Evolutionary conservation across 2,797 vertebrate genomes (phyloP), one percentile per base, ranked within the genome.

Genomic region (Eulemur coronatus): DNA sequence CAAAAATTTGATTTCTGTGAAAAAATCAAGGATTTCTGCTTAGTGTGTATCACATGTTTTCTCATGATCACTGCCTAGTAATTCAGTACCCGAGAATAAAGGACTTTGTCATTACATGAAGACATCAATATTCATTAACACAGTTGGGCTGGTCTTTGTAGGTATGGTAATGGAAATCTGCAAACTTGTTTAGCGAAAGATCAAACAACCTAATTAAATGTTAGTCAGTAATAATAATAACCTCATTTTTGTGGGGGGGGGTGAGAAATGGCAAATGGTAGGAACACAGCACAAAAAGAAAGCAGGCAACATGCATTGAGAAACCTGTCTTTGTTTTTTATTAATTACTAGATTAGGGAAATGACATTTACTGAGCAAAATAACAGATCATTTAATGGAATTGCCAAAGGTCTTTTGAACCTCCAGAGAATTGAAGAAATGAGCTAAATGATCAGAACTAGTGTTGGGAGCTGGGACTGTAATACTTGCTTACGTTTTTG

Each of bases 131-230:
- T 96, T 97, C 67, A 93, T 95, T 91, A 96, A 97, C 97, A 97
- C 43, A 96, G 73, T 84, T 96, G 93, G 82, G 91, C 87, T 97
- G 94, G 76, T 97, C 96, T 98, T 98, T 97, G 84, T 84, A 97
- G 88, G 89, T 97, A 96, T 96, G 92, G 76, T 98, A 98, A 98
- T 98, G 97, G 97, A 98, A 97, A 97, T 35, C 91, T 97, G 96
- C 55, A 96, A 98, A 98, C 96, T 94, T 97, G 75, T 96, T 97
- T 97, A 97, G 97, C 59, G 96, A 97, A 98, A 97, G 96, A 98
- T 98, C 97, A 98, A 98, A 98, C 55, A 89, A 94, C 63, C 85
- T 98, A 98, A 98, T 98, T 98, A 98, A 98, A 98, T 97, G 96
- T 95, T 97, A 97, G 67, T 91, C 55, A 97, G 94, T 97, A 97